Percentiles rank a stretch among this genome's conserved stretches.
These are phyloP conservation scores for Watsonalla binaria DNA, from an alignment of 2,888 invertebrate genomes.

Conservation along the genomic window DNA sequence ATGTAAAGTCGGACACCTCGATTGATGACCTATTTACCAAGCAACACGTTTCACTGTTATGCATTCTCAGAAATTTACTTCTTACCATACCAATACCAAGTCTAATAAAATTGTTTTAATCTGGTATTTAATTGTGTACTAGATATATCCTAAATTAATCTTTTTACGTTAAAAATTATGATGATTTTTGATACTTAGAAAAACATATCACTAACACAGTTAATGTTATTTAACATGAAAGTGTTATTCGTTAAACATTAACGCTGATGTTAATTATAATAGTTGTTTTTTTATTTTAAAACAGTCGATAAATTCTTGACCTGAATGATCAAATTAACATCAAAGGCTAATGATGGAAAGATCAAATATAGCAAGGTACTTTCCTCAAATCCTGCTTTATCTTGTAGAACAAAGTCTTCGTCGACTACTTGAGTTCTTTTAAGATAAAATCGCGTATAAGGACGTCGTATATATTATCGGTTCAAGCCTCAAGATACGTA, in stretches of 20 bases:
- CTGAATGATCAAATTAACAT: not conserved
- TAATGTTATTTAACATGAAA: too few relatives aligned
- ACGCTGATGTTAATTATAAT: too few relatives aligned
- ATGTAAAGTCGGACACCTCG: constrained; percentile 4
- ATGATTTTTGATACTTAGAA: too few relatives aligned
- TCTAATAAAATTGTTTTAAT: too few relatives aligned
- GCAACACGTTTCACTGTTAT: constrained; percentile 20
- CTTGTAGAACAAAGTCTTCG: not conserved
- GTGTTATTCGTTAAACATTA: too few relatives aligned
- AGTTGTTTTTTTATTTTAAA: too few relatives aligned
- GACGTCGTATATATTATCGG: not conserved
- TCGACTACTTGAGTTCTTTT: not conserved
- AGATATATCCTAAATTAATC: too few relatives aligned
- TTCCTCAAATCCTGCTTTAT: not conserved
- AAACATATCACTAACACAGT: too few relatives aligned
- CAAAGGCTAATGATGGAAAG: not conserved
- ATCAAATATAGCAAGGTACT: not conserved
- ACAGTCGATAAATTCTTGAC: not conserved
- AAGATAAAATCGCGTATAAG: not conserved
- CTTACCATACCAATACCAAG: too few relatives aligned
- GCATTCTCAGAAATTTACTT: too few relatives aligned
- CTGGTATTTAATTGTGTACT: too few relatives aligned
- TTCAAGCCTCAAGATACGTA: not conserved
- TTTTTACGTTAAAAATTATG: too few relatives aligned
- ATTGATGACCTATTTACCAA: constrained; percentile 24